These are phyloP conservation scores for Cyphomyrus discorhynchus DNA, from an alignment of 2,113 vertebrate species.

Conservation along the genomic window DNA sequence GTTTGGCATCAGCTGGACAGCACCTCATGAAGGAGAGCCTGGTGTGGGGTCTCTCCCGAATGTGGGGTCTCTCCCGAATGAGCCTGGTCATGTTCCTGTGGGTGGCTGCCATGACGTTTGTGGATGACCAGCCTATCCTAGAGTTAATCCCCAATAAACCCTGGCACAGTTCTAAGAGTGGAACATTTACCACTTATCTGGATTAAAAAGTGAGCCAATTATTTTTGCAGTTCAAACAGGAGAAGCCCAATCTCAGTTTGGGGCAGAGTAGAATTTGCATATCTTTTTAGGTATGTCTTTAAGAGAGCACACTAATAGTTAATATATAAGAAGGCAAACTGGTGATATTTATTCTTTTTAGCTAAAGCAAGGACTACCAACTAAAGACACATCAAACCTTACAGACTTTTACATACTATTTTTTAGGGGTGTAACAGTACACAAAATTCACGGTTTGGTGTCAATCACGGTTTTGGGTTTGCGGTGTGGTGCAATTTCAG, in stretches of 20 bases:
- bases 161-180: background rate
- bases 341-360: background rate
- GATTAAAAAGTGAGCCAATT: background rate
- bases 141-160: conserved; percentile 2
- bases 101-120: background rate
- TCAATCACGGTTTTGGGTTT: background rate
- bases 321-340: background rate
- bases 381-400: background rate
- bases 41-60: background rate
- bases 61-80: background rate
- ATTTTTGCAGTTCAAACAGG: background rate
- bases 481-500: background rate
- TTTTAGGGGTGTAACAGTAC: background rate
- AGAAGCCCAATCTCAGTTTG: background rate
- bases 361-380: background rate
- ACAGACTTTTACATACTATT: background rate
- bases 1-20: background rate
- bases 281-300: background rate
- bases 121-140: background rate
- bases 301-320: background rate
- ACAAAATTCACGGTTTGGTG: background rate
- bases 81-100: background rate
- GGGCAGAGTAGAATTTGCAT: background rate
- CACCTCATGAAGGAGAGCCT: background rate
- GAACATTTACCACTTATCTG: background rate